phyloP scores from a whole-genome alignment of 1,140 invertebrate species.

The Apis cerana region DNA sequence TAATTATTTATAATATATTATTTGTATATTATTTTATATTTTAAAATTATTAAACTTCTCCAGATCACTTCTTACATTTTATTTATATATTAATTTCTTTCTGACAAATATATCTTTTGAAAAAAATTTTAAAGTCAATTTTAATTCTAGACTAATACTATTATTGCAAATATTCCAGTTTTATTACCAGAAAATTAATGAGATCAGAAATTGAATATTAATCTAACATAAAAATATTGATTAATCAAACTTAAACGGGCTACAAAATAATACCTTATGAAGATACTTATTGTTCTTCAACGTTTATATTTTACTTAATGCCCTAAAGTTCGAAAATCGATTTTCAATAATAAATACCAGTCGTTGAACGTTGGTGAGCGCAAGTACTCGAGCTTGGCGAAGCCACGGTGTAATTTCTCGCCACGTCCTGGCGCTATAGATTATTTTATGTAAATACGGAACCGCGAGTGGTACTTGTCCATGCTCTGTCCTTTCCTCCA shows the following conservation, averaged over 20 bases:
- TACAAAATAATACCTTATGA: not conserved
- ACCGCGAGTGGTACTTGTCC: constrained; percentile 63
- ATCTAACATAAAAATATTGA: not conserved
- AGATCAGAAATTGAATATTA: too few species aligned
- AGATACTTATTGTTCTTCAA: not conserved
- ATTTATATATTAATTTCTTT: too few species aligned
- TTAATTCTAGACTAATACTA: too few species aligned
- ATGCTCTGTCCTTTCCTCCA: not conserved
- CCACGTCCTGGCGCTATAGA: constrained; percentile 54
- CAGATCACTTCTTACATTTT: too few species aligned
- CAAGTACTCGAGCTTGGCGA: constrained; percentile 33
- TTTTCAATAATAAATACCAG: constrained; percentile 62
- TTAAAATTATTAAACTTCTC: too few species aligned
- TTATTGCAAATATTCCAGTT: too few species aligned
- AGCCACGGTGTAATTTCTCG: constrained; percentile 62
- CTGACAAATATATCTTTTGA: too few species aligned
- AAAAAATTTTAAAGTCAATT: too few species aligned
- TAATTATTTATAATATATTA: not conserved
- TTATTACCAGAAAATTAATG: too few species aligned
- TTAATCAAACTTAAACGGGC: not conserved
- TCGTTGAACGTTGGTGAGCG: constrained; percentile 13
- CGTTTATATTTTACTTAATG: constrained; percentile 25
- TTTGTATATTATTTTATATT: too few species aligned
- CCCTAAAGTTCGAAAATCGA: constrained; percentile 44
- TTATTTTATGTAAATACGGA: constrained; percentile 69